A percentile compares a stretch with the other conserved stretches of the same genome.
Evolutionary conservation across 2,888 invertebrate species (phyloP).

Genomic region (Scelioninae gen. 1): DNA sequence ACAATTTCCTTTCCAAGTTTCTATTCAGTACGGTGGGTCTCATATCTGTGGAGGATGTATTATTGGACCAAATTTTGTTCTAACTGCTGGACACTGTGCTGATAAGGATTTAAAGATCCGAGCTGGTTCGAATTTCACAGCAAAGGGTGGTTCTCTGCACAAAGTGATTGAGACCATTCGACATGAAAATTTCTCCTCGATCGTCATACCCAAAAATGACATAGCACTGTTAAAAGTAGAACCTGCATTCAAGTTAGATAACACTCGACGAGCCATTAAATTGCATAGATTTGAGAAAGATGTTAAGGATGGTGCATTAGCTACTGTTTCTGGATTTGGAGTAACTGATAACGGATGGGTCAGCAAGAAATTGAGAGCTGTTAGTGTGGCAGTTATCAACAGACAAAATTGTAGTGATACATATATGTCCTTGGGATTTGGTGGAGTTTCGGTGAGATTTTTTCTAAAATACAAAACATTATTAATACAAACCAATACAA

Average conservation of each 20-base stretch:
- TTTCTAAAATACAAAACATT: neutral
- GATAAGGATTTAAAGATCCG: neutral
- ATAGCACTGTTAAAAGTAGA: slow-evolving; percentile 59
- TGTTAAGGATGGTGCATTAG: slow-evolving; percentile 40
- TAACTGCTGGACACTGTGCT: slow-evolving; percentile 60
- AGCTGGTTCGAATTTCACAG: slow-evolving; percentile 52
- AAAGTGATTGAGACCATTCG: slow-evolving; percentile 21
- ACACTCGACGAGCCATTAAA: slow-evolving; percentile 33
- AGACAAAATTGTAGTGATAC: slow-evolving; percentile 84
- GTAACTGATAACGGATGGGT: slow-evolving; percentile 37
- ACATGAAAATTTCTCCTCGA: slow-evolving; percentile 41
- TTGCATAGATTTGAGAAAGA: slow-evolving; percentile 39
- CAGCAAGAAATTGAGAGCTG: slow-evolving; percentile 76
- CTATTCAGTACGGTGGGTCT: slow-evolving; percentile 9
- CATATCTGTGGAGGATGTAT: slow-evolving; percentile 61
- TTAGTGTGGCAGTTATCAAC: slow-evolving; percentile 86
- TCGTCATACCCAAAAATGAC: slow-evolving; percentile 39
- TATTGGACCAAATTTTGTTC: slow-evolving; percentile 35
- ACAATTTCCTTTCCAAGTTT: slow-evolving; percentile 57
- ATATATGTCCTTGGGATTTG: slow-evolving; percentile 74
- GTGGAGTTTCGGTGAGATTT: slow-evolving; percentile 24
- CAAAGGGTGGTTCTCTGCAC: slow-evolving; percentile 48
- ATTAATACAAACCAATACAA: too few relatives aligned
- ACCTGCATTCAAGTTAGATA: slow-evolving; percentile 53
- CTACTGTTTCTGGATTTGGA: slow-evolving; percentile 62